Base-by-base conservation (phyloP, 1,140 invertebrate species). In the Euschistus heros region DNA sequence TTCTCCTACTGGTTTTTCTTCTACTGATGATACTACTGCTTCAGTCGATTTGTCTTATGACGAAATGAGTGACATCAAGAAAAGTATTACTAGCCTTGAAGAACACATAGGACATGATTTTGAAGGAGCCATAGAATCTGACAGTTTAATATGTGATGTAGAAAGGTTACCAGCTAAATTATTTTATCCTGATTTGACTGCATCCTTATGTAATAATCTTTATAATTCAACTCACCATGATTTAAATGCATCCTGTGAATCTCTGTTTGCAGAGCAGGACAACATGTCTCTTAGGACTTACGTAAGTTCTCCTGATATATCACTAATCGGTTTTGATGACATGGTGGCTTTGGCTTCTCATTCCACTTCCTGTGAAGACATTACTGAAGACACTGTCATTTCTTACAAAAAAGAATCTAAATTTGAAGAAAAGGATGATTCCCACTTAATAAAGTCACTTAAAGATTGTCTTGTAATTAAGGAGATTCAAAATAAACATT, bases 81-180 rank as follows among this genome's bases (percentile, higher is more conserved):
- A 26, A 5, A 57, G 54, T 26, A 22, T 57, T 24, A 26, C 54
- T 3, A 57, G 54, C 15, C 24, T 57, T 24, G 20, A 57, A 57
- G 54, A 57, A 57, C 54, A 57, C 15, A 57, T 57, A 3, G 54
- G 54, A 3, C 20, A 57, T 17, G 54, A 57, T 27, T 57, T 57
- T 57, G 54, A 57, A 57, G 54, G 54, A 26, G 20, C 54, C 1
- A 24, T 13, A 24, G 54, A 57, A 17, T 50, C 47, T 10, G 47
- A 50, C 22, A 50, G 47, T 10, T 18, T 17, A 6, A 50, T 50
- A 50, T 50, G 8, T 50, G 47, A 22, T 50, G 5, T 22, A 7
- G n/a, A 18, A 20, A 22, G 6, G 6, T 50, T 50, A 22, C 47
- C 47, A 2, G 8, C 47, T 22, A 50, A 50, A 18, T 17, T 20